Percentiles rank a stretch among this genome's conserved stretches.
Conservation (phyloP, 2,113 vertebrate species). For the Chaenogobius annularis region DNA sequence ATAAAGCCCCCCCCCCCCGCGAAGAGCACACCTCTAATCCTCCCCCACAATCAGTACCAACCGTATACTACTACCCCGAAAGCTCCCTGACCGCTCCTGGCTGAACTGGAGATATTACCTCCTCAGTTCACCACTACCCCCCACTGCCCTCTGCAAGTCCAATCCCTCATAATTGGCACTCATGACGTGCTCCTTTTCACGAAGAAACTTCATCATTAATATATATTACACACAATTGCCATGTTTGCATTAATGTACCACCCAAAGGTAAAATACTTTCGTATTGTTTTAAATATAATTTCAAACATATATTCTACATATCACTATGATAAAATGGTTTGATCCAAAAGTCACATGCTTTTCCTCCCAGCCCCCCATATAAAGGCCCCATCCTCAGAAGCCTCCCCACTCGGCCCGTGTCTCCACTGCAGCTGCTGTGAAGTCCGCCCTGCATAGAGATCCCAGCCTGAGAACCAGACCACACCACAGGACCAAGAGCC, state of each 20-base stretch:
- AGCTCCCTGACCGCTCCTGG: too few relatives aligned
- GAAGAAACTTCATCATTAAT: too few relatives aligned
- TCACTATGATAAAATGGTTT: neutral
- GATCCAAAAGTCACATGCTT: constrained; percentile 8
- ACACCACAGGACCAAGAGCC: neutral
- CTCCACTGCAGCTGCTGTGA: neutral
- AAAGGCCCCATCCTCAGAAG: constrained; percentile 29
- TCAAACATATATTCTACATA: neutral
- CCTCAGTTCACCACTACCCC: too few relatives aligned
- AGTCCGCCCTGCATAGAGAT: neutral
- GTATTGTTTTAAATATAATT: neutral
- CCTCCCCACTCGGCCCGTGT: neutral
- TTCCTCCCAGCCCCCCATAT: constrained; percentile 48
- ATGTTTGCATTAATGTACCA: neutral
- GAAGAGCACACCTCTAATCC: too few relatives aligned
- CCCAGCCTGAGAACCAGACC: neutral
- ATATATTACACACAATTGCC: too few relatives aligned
- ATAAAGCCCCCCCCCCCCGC: too few relatives aligned
- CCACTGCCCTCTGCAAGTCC: too few relatives aligned
- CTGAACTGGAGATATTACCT: too few relatives aligned
- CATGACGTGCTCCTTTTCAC: too few relatives aligned
- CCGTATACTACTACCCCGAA: too few relatives aligned
- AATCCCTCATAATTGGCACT: too few relatives aligned
- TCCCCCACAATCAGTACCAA: too few relatives aligned
- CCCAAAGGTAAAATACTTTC: neutral